Evolutionary conservation across 1,140 invertebrate species (phyloP).

Genomic region (Zaprionus africanus): DNA sequence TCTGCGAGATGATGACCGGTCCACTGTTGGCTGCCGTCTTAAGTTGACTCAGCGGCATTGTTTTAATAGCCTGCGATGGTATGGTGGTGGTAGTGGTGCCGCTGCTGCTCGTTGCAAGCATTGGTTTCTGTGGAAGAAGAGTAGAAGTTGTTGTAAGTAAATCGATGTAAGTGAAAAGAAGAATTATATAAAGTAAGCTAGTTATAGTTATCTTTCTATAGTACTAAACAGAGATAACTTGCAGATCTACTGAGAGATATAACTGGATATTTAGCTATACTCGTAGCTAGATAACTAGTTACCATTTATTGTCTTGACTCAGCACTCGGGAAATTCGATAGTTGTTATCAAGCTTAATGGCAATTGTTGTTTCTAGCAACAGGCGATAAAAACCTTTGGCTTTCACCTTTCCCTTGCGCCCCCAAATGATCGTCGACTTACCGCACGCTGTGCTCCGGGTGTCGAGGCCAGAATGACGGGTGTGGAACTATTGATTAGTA

Average conservation of each 20-base stretch:
- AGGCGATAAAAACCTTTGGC: not conserved
- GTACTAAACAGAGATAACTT: not conserved
- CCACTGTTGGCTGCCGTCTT: constrained; percentile 79
- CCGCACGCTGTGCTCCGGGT: constrained; percentile 68
- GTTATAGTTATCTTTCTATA: not conserved
- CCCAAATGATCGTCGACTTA: constrained; percentile 33
- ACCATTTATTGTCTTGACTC: not conserved
- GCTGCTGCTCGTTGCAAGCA: constrained; percentile 53
- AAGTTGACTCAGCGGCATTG: constrained; percentile 79
- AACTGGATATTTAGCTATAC: not conserved
- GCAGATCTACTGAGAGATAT: not conserved
- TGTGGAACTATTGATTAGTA: constrained; percentile 79
- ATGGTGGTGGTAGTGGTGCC: constrained; percentile 66
- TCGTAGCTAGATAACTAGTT: not conserved
- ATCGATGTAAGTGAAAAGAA: not conserved
- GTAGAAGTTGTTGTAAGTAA: not conserved
- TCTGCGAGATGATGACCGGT: constrained; percentile 81
- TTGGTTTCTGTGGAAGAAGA: constrained; percentile 59
- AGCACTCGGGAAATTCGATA: not conserved
- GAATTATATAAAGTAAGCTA: not conserved
- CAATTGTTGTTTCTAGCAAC: not conserved
- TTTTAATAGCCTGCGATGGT: constrained; percentile 77
- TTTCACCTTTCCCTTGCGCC: not conserved
- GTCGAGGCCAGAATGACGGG: constrained; percentile 79
- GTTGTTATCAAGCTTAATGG: constrained; percentile 7